A percentile compares a stretch with the other conserved stretches of the same genome.
These are phyloP conservation scores for Drosophila formosana DNA, from an alignment of 2,888 invertebrate genomes.

Conservation along the genomic window DNA sequence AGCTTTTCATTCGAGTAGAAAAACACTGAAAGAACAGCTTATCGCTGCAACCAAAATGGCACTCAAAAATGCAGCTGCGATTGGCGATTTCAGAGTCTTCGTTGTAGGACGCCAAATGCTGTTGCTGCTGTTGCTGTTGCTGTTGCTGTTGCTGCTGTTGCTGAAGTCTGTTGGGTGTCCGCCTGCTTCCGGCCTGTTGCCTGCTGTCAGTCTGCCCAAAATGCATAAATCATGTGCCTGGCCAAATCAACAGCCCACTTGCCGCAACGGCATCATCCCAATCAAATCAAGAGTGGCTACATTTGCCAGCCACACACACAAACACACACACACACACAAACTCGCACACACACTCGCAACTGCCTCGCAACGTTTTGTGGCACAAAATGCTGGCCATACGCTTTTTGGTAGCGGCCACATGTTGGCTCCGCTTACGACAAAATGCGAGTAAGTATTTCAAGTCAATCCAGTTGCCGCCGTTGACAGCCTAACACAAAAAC, in stretches of 20 bases:
- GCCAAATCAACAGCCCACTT: neutral
- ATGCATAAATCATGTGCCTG: slow-evolving; percentile 16
- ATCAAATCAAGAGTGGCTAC: slow-evolving; percentile 49
- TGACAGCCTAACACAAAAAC: slow-evolving; percentile 71
- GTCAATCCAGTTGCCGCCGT: slow-evolving; percentile 65
- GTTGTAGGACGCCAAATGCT: neutral
- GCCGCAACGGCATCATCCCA: slow-evolving; percentile 32
- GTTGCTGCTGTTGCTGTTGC: neutral
- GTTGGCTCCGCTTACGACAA: slow-evolving; percentile 10
- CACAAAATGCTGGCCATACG: slow-evolving; percentile 71
- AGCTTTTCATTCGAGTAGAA: too few relatives aligned
- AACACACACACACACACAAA: slow-evolving; percentile 4
- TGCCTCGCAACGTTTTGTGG: slow-evolving; percentile 64
- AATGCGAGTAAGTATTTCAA: slow-evolving; percentile 60
- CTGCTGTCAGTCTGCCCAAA: slow-evolving; percentile 6
- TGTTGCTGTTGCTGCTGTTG: neutral
- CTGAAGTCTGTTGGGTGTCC: neutral
- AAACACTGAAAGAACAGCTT: too few relatives aligned
- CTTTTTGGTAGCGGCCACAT: slow-evolving; percentile 57
- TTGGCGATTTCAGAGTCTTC: neutral
- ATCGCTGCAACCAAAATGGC: neutral
- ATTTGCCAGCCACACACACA: slow-evolving; percentile 33
- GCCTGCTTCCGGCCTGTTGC: slow-evolving; percentile 2
- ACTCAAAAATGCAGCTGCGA: neutral
- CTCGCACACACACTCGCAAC: neutral